A percentile compares a stretch with the other conserved stretches of the same genome.
These are phyloP conservation scores for Neotoma lepida DNA, from an alignment of 2,113 vertebrate genomes.

Conservation along the genomic window DNA sequence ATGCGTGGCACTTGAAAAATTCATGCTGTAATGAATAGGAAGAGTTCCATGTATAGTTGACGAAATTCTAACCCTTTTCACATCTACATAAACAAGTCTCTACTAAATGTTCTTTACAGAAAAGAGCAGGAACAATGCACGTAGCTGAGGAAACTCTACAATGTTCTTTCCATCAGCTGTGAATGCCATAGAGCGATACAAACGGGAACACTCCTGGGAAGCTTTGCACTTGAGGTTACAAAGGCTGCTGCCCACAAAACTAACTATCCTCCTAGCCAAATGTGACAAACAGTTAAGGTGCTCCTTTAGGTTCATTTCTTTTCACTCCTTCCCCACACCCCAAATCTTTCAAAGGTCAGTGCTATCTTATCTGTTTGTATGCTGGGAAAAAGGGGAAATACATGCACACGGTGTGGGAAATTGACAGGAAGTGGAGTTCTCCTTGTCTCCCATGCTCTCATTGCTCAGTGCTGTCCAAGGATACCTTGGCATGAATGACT, in stretches of 20 bases:
- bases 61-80: conserved; percentile 14
- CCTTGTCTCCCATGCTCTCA: background rate
- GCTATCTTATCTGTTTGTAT: background rate
- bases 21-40: background rate
- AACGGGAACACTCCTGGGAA: background rate
- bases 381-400: background rate
- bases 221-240: background rate
- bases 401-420: background rate
- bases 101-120: background rate
- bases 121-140: background rate
- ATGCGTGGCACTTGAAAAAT: background rate
- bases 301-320: background rate
- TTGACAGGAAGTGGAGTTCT: background rate
- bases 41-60: background rate
- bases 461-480: background rate
- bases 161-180: background rate
- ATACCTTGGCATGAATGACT: background rate
- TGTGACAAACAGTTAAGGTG: background rate
- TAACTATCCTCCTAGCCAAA: background rate
- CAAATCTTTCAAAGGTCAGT: background rate
- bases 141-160: background rate
- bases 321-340: background rate
- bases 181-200: background rate
- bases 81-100: background rate
- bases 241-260: background rate